Evolutionary conservation across 53 echinoderm and acorn worm species (phyloP).

Genomic region (Echinometra lucunter): DNA sequence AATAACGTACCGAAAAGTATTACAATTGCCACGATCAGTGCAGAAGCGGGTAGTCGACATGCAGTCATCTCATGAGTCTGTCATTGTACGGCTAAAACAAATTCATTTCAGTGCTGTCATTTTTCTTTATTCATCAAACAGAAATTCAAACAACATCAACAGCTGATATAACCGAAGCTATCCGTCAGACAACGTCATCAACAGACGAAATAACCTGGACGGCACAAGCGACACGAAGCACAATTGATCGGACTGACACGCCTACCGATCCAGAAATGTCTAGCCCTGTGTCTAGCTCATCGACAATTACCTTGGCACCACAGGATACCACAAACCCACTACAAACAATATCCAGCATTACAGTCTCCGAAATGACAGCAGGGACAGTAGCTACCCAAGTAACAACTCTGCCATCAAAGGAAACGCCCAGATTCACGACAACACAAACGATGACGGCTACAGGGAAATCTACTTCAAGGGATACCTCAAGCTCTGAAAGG

Average conservation of each 20-base stretch:
- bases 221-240: not conserved
- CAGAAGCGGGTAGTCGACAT: no score
- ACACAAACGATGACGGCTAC: not conserved
- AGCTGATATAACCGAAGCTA: not conserved
- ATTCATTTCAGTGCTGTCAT: not conserved
- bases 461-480: not conserved
- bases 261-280: not conserved
- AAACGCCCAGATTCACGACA: not conserved
- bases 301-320: not conserved
- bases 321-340: not conserved
- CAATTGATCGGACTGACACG: not conserved
- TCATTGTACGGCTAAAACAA: not conserved
- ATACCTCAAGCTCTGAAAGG: not conserved
- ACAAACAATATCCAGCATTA: not conserved
- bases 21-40: no score
- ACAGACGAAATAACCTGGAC: not conserved
- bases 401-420: not conserved
- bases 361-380: not conserved
- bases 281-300: not conserved
- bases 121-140: not conserved
- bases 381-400: not conserved
- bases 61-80: no score
- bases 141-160: not conserved
- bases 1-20: no score
- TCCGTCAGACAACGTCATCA: not conserved